Percentiles rank a stretch among this genome's conserved stretches.
Evolutionary conservation across 2,113 vertebrate genomes (phyloP).

Genomic region (Lucifuga dentata): DNA sequence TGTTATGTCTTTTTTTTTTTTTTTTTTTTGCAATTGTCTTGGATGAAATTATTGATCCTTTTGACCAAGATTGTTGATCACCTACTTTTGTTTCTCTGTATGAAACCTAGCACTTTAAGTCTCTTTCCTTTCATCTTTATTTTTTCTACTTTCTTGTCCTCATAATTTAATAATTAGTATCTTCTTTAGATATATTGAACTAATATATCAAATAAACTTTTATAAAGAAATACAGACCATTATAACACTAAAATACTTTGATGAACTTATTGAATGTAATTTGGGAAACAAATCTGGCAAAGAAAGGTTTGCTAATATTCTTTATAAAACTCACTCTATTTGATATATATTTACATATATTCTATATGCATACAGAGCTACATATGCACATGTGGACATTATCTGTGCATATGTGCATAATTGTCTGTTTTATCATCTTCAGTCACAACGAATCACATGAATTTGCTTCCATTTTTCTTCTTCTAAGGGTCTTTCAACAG

Average conservation of each 20-base stretch:
- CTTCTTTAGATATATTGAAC: conserved; percentile 83
- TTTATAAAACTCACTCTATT: conserved; percentile 86
- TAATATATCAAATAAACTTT: conserved; percentile 78
- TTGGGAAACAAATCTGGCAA: conserved; percentile 70
- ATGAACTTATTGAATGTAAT: conserved; percentile 55
- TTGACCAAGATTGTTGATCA: conserved; percentile 16
- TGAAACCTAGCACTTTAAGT: conserved; percentile 20
- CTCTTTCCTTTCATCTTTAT: conserved; percentile 19
- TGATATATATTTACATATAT: conserved; percentile 85
- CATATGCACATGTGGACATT: conserved; percentile 73
- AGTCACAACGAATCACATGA: conserved; percentile 60
- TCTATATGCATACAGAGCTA: conserved; percentile 80
- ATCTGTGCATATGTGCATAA: conserved; percentile 70
- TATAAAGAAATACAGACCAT: conserved; percentile 80
- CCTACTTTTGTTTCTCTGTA: conserved; percentile 7
- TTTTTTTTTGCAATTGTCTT: no score
- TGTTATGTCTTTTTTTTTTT: conserved; percentile 41
- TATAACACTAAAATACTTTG: conserved; percentile 68
- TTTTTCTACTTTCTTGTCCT: conserved; percentile 25
- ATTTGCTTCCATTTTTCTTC: conserved; percentile 51
- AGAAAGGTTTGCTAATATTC: conserved; percentile 66
- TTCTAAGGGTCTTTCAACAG: conserved; percentile 79
- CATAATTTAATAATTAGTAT: conserved; percentile 57
- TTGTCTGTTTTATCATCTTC: conserved; percentile 73
- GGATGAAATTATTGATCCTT: conserved; percentile 11